Evolutionary conservation across 1,140 invertebrate species (phyloP).

Genomic region (Lasioglossum baleicum): DNA sequence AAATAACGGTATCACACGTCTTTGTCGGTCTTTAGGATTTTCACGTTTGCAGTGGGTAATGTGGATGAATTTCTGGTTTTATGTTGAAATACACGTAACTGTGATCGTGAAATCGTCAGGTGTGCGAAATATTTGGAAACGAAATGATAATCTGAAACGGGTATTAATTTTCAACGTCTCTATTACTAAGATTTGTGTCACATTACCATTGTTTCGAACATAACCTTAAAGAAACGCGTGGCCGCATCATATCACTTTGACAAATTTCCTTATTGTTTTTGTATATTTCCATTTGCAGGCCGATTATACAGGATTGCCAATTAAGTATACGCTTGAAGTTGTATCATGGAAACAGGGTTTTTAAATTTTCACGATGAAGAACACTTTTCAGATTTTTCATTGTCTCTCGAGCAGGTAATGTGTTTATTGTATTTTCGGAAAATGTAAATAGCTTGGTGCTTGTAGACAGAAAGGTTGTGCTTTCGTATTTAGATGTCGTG

Average conservation of each 20-base stretch:
- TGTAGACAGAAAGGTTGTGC: neutral
- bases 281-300: slow-evolving; percentile 30
- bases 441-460: neutral
- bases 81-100: neutral
- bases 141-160: neutral
- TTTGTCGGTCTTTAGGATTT: slow-evolving; percentile 18
- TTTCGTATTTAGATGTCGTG: neutral
- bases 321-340: neutral
- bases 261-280: slow-evolving; percentile 4
- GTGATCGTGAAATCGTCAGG: neutral
- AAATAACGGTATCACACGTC: slow-evolving; percentile 39
- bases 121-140: neutral
- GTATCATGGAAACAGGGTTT: slow-evolving; percentile 74
- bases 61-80: neutral
- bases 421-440: slow-evolving; percentile 9
- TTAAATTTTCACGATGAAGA: slow-evolving; percentile 74
- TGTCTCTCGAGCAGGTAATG: slow-evolving; percentile 69
- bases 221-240: slow-evolving; percentile 56
- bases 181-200: slow-evolving; percentile 8
- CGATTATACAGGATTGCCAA: neutral
- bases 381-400: slow-evolving; percentile 71
- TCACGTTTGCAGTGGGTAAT: slow-evolving; percentile 10
- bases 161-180: neutral
- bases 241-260: neutral
- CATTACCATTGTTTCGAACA: slow-evolving; percentile 14